Percentiles rank a stretch among this genome's conserved stretches.
These are phyloP conservation scores for Alosa alosa DNA, from an alignment of 2,113 vertebrate genomes.

Conservation along the genomic window DNA sequence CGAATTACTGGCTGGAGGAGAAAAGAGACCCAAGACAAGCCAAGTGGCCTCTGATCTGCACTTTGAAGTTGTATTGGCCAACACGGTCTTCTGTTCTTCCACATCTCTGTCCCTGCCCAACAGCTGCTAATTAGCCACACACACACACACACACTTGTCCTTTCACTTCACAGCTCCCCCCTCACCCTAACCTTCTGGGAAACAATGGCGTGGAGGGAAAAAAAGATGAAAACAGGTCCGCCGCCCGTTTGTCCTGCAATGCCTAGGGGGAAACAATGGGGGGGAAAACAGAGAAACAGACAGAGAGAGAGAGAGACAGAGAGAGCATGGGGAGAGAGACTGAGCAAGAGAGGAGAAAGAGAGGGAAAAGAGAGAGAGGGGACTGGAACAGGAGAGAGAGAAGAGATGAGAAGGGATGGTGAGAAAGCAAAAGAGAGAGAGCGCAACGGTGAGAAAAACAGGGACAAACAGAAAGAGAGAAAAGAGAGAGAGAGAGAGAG, in stretches of 20 bases:
- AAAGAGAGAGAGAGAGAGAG: background rate
- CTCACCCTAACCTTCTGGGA: slow-evolving; percentile 42
- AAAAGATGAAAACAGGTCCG: no score
- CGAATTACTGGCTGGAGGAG: background rate
- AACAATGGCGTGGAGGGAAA: no score
- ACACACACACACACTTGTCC: background rate
- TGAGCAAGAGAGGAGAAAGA: background rate
- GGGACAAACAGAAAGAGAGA: background rate
- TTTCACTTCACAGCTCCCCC: background rate
- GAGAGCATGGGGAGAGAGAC: background rate
- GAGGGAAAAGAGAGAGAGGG: background rate
- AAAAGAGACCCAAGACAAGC: background rate
- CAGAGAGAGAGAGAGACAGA: background rate
- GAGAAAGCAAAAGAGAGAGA: background rate
- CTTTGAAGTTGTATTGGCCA: background rate
- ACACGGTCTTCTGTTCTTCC: background rate
- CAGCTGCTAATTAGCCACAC: no score
- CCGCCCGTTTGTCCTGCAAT: no score
- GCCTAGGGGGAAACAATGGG: no score
- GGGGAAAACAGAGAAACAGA: no score
- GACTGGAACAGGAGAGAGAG: background rate
- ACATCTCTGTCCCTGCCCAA: background rate
- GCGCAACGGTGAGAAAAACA: background rate
- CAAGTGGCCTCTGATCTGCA: background rate
- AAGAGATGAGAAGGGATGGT: background rate